phyloP scores from a whole-genome alignment of 1,140 invertebrate genomes.

The Maconellicoccus hirsutus region DNA sequence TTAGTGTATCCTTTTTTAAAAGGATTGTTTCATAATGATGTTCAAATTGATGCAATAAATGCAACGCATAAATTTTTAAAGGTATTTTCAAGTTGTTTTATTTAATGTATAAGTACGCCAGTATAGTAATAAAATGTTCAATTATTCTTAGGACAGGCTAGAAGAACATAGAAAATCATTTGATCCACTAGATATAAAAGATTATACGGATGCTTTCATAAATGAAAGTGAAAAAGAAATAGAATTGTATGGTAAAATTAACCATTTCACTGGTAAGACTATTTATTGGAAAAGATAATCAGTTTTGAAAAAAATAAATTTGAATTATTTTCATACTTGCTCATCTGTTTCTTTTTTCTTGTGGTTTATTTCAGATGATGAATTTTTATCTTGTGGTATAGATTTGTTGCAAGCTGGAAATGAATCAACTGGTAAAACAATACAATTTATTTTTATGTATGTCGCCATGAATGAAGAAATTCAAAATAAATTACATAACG shows the following conservation, averaged over 20 bases:
- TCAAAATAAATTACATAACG: conserved; percentile 44
- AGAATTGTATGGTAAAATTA: not conserved
- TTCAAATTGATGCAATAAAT: not conserved
- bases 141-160: not conserved
- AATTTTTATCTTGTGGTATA: not conserved
- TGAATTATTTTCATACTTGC: too few species aligned
- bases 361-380: too few species aligned
- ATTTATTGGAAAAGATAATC: too few species aligned
- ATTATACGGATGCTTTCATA: not conserved
- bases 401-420: conserved; percentile 5
- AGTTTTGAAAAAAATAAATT: too few species aligned
- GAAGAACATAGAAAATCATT: not conserved
- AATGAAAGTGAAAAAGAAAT: not conserved
- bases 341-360: too few species aligned
- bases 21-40: not conserved
- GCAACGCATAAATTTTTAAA: not conserved
- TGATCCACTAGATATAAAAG: not conserved
- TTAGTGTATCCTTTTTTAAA: not conserved
- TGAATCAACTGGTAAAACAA: not conserved
- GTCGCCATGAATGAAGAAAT: conserved; percentile 43
- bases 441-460: conserved; percentile 45
- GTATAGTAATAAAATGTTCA: not conserved
- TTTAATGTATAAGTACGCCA: not conserved
- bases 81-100: not conserved
- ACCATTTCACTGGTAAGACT: not conserved